A percentile compares a stretch with the other conserved stretches of the same genome.
phyloP scores from a whole-genome alignment of 2,113 vertebrate genomes.

The Pluvialis apricaria region DNA sequence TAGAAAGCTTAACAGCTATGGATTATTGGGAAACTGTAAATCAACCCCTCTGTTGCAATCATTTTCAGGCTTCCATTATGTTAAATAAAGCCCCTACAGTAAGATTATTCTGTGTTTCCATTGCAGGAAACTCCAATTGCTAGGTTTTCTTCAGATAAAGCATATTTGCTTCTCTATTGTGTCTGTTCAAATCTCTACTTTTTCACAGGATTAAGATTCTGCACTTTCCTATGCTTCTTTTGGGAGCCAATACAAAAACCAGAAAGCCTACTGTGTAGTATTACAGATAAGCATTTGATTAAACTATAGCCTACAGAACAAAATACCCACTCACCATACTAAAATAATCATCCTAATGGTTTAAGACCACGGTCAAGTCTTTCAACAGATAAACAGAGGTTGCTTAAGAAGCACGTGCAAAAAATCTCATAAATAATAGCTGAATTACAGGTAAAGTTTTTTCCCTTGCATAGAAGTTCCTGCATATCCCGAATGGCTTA shows the following conservation, averaged over 20 bases:
- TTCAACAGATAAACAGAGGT: not conserved
- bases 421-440: not conserved
- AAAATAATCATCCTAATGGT: conserved; percentile 50
- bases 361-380: conserved; percentile 13
- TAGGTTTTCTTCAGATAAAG: conserved; percentile 37
- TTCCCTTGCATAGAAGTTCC: not conserved
- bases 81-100: conserved; percentile 53
- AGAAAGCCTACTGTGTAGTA: conserved; percentile 40
- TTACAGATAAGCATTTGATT: conserved; percentile 56
- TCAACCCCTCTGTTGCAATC: conserved; percentile 30
- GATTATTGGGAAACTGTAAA: conserved; percentile 48
- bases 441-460: not conserved
- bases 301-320: conserved; percentile 53
- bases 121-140: conserved; percentile 28
- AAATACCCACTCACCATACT: conserved; percentile 44
- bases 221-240: conserved; percentile 18
- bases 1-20: conserved; percentile 51
- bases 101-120: conserved; percentile 58
- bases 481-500: not conserved
- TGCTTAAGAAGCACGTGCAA: not conserved
- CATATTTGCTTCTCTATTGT: conserved; percentile 35
- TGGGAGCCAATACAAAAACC: conserved; percentile 16
- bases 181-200: conserved; percentile 33
- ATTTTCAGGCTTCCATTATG: conserved; percentile 51
- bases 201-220: conserved; percentile 43